These are phyloP conservation scores for Pocota personata DNA, from an alignment of 2,888 invertebrate species.

Conservation along the genomic window DNA sequence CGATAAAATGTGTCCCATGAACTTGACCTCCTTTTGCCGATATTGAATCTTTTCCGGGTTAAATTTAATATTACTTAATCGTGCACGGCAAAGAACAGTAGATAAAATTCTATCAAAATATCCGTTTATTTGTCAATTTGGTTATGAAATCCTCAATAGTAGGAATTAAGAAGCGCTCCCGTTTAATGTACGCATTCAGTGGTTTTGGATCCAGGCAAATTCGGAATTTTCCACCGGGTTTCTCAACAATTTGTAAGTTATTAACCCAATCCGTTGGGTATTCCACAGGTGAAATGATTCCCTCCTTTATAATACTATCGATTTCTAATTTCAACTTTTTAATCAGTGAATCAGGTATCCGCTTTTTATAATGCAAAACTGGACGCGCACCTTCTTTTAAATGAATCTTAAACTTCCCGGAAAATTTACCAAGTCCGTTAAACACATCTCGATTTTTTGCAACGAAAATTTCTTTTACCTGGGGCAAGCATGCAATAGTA, in stretches of 20 bases:
- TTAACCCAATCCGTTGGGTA: constrained; percentile 62
- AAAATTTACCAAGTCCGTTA: constrained; percentile 55
- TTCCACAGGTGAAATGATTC: constrained; percentile 72
- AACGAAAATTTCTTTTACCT: neutral
- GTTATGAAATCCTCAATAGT: too few species aligned
- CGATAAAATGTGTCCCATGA: too few species aligned
- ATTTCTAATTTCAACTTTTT: constrained; percentile 59
- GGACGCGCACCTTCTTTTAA: constrained; percentile 64
- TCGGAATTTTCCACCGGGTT: neutral
- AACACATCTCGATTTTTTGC: neutral
- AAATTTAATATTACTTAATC: too few species aligned
- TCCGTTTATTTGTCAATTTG: too few species aligned
- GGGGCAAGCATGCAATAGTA: constrained; percentile 25
- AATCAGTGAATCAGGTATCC: too few species aligned
- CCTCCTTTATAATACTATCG: constrained; percentile 32
- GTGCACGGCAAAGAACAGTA: too few species aligned
- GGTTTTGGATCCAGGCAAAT: too few species aligned
- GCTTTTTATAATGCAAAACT: constrained; percentile 43
- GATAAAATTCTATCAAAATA: too few species aligned
- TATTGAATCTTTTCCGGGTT: too few species aligned
- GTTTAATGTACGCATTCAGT: too few species aligned
- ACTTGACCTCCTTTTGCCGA: too few species aligned
- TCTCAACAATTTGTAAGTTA: constrained; percentile 59
- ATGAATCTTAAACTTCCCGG: constrained; percentile 47
- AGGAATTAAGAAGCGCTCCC: too few species aligned